These are phyloP conservation scores for Drosophila tsacasi DNA, from an alignment of 1,140 invertebrate genomes.

Conservation along the genomic window DNA sequence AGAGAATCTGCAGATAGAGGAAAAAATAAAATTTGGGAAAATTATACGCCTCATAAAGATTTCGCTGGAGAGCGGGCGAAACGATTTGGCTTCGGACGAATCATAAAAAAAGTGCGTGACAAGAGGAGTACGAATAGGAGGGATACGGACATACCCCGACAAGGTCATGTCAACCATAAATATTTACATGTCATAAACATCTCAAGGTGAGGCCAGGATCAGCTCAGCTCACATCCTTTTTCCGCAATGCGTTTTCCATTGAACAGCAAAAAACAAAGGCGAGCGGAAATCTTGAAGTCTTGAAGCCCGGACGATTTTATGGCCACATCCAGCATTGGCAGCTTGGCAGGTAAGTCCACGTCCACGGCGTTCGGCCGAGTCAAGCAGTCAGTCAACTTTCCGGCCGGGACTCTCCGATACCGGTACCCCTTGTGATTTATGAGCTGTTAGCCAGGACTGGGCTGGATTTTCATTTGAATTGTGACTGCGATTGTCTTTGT, in stretches of 20 bases:
- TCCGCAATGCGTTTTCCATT: slow-evolving; percentile 77
- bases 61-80: slow-evolving; percentile 52
- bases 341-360: slow-evolving; percentile 34
- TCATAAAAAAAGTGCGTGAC: slow-evolving; percentile 69
- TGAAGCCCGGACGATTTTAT: slow-evolving; percentile 59
- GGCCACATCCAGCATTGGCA: slow-evolving; percentile 33
- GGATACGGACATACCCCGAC: slow-evolving; percentile 32
- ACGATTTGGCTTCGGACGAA: slow-evolving; percentile 64
- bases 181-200: slow-evolving; percentile 82
- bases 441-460: slow-evolving; percentile 59
- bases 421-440: slow-evolving; percentile 64
- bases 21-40: slow-evolving; percentile 65
- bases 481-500: slow-evolving; percentile 55
- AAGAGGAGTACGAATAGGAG: slow-evolving; percentile 16
- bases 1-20: slow-evolving; percentile 39
- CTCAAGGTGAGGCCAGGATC: slow-evolving; percentile 64
- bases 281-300: slow-evolving; percentile 50
- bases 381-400: slow-evolving; percentile 79
- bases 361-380: slow-evolving; percentile 36
- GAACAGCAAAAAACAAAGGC: slow-evolving; percentile 58
- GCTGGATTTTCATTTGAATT: slow-evolving; percentile 75
- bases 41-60: slow-evolving; percentile 73
- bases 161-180: slow-evolving; percentile 81
- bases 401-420: slow-evolving; percentile 21
- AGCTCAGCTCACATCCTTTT: slow-evolving; percentile 66